These are phyloP conservation scores for Cephonodes hylas DNA, from an alignment of 2,888 invertebrate species.

Conservation along the genomic window DNA sequence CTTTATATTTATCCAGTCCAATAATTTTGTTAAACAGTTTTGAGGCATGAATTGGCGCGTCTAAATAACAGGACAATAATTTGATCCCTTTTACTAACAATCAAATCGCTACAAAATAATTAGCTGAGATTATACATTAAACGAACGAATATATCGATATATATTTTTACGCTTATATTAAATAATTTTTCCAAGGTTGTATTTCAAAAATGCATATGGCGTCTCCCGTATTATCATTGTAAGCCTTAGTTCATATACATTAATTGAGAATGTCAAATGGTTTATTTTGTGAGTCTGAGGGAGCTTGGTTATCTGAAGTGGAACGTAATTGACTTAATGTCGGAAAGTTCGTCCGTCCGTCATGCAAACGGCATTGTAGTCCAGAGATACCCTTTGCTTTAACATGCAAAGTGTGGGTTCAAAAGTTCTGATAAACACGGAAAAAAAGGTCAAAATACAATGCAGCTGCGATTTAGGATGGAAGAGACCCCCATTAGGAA, in stretches of 20 bases:
- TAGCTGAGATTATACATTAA: too few species aligned
- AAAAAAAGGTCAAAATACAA: background rate
- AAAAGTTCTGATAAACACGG: background rate
- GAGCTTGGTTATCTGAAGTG: constrained; percentile 3
- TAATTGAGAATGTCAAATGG: background rate
- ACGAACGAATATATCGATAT: too few species aligned
- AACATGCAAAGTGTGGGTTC: background rate
- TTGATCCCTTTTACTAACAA: too few species aligned
- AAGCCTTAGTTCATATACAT: background rate
- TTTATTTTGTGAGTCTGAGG: background rate
- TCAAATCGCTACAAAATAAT: too few species aligned
- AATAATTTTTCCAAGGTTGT: too few species aligned
- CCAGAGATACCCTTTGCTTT: background rate
- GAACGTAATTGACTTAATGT: background rate
- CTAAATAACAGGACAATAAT: too few species aligned
- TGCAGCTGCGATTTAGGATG: background rate
- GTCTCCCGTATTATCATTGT: background rate
- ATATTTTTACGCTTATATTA: too few species aligned
- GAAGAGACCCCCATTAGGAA: background rate
- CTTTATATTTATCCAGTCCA: too few species aligned
- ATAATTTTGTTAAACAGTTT: too few species aligned
- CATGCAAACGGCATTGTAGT: background rate
- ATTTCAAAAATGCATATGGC: background rate
- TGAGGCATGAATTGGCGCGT: too few species aligned
- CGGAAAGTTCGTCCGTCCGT: constrained; percentile 1